Evolutionary conservation across 2,113 vertebrate species (phyloP).

Genomic region (Lasiurus cinereus): DNA sequence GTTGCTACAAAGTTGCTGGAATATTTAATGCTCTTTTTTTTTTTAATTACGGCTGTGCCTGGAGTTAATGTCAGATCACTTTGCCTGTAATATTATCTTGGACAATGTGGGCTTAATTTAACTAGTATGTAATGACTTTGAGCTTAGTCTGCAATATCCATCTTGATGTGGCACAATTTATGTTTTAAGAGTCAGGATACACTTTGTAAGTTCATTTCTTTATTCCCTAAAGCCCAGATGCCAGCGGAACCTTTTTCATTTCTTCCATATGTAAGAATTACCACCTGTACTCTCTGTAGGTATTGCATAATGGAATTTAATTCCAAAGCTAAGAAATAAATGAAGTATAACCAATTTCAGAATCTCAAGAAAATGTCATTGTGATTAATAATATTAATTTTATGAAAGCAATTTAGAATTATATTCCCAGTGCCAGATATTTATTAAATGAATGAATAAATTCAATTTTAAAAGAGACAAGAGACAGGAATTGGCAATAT

Average conservation of each 20-base stretch:
- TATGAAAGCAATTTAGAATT: slow-evolving; percentile 71
- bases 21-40: background rate
- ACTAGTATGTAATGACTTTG: background rate
- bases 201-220: background rate
- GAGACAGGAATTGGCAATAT: slow-evolving; percentile 64
- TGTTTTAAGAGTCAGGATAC: background rate
- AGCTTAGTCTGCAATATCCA: background rate
- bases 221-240: background rate
- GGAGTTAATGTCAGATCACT: background rate
- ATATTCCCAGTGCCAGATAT: slow-evolving; percentile 39
- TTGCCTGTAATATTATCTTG: background rate
- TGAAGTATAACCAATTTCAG: slow-evolving; percentile 61
- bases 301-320: slow-evolving; percentile 49
- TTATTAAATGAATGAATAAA: slow-evolving; percentile 75
- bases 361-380: slow-evolving; percentile 73
- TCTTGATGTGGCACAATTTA: background rate
- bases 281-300: background rate
- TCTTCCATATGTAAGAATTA: background rate
- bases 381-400: slow-evolving; percentile 81
- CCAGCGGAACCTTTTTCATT: background rate
- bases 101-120: background rate
- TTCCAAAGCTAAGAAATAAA: slow-evolving; percentile 63
- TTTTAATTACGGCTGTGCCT: slow-evolving; percentile 11
- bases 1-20: background rate
- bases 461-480: slow-evolving; percentile 73